Base-by-base conservation (phyloP, 2,113 vertebrate genomes). In the Corvus hawaiiensis region DNA sequence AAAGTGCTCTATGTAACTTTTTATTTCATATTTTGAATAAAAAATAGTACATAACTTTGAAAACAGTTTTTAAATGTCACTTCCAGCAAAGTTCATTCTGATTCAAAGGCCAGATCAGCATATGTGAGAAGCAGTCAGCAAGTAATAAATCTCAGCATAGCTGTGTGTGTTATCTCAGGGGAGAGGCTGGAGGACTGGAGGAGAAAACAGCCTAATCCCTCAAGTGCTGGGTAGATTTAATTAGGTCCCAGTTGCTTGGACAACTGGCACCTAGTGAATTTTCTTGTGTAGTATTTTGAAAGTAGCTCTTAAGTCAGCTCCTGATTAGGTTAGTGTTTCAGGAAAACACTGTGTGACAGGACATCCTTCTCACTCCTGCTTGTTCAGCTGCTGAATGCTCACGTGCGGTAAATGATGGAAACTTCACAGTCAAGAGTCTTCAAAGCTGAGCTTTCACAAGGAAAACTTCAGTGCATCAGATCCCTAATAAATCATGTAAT, bases 221-320 rank as follows among this genome's bases (percentile, higher is more conserved):
- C 49, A 76, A 55, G 61, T 51, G 56, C 55, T 85, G 94, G 30
- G 7, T 39, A 11, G 46, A 28, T 97, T 95, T 97, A 96, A 97
- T 95, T 63, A 94, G 92, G 87, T 92, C 94, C 74, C 89, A 73
- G 67, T 92, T 90, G 92, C 67, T 94, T 92, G 94, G 83, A 94
- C 91, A 86, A 76, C 90, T 85, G 69, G 72, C 67, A 54, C 90
- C 56, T 51, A 22, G 80, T 93, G 87, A 33, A 48, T 94, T 89
- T 55, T 48, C 23, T 44, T 37, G 76, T 87, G 56, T 21, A 51
- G 79, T 37, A 8, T 44, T 82, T 80, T 32, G 72, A 15, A 77
- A 91, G 87, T 7, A 49, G 67, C 82, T 95, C 43, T 71, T 26
- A 51, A 90, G 54, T 81, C 79, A 17, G 69, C 27, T 76, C 28